Percentiles rank a stretch among this genome's conserved stretches.
These are phyloP conservation scores for Pollenia angustigena DNA, from an alignment of 2,888 invertebrate species.

Conservation along the genomic window DNA sequence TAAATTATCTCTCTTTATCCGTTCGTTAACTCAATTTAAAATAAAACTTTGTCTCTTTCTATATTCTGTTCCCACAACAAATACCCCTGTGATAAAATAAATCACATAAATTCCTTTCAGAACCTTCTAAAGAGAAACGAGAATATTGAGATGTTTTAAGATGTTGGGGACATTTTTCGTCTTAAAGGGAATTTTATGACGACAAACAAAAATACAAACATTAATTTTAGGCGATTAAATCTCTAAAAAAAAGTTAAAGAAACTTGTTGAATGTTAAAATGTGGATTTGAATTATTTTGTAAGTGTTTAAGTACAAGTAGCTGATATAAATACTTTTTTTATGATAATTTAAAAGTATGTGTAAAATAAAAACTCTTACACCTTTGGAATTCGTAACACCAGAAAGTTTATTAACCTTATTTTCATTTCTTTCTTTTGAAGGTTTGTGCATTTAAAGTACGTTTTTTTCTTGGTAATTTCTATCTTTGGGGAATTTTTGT, in stretches of 20 bases:
- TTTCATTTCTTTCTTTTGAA: not conserved
- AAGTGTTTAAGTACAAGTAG: too few species aligned
- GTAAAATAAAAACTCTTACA: not conserved
- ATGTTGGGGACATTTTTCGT: not conserved
- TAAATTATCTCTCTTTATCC: slow-evolving; percentile 9
- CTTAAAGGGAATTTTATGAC: not conserved
- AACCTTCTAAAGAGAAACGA: not conserved
- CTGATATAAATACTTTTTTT: not conserved
- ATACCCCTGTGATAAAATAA: slow-evolving; percentile 16
- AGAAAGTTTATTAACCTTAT: slow-evolving; percentile 35
- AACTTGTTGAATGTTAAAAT: slow-evolving; percentile 34
- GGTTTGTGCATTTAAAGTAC: not conserved
- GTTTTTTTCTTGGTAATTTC: not conserved
- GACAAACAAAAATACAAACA: not conserved
- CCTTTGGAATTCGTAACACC: not conserved
- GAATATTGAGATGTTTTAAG: not conserved
- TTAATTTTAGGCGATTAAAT: not conserved
- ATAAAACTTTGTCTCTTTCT: not conserved
- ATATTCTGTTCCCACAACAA: slow-evolving; percentile 55
- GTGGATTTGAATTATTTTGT: not conserved
- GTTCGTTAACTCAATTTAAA: not conserved
- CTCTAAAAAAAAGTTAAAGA: not conserved
- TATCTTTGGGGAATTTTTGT: not conserved
- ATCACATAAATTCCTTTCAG: not conserved
- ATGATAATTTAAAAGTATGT: not conserved